These are phyloP conservation scores for Drosophila repletoides DNA, from an alignment of 1,140 invertebrate genomes.

Conservation along the genomic window DNA sequence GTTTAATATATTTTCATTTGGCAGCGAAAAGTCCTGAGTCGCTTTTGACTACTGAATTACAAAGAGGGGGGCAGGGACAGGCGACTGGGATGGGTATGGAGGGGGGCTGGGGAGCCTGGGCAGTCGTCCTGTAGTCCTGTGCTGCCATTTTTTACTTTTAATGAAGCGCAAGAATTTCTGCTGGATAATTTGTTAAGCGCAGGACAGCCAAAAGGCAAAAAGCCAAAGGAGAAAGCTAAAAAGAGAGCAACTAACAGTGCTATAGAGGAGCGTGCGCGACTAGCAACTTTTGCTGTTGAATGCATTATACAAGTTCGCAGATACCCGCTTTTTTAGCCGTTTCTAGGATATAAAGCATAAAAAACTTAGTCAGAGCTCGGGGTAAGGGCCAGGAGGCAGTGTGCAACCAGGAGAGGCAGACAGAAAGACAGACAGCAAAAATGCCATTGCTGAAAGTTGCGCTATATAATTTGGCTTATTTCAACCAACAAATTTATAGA, in stretches of 20 bases:
- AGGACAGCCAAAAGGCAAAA: constrained; percentile 68
- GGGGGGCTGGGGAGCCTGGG: constrained; percentile 11
- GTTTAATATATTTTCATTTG: constrained; percentile 80
- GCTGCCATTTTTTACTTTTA: constrained; percentile 81
- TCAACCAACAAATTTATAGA: constrained; percentile 68
- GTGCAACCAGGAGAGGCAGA: not conserved
- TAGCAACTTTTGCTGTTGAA: too few relatives aligned
- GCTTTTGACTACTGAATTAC: constrained; percentile 48
- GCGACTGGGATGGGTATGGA: not conserved
- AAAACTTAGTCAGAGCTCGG: constrained; percentile 61
- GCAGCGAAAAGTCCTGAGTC: constrained; percentile 15
- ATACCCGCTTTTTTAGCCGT: too few relatives aligned
- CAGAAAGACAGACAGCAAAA: not conserved
- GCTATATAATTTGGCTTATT: constrained; percentile 80
- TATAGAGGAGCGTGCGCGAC: too few relatives aligned
- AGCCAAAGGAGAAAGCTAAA: constrained; percentile 54
- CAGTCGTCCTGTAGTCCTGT: constrained; percentile 37
- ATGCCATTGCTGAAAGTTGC: constrained; percentile 46
- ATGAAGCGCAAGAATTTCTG: constrained; percentile 81
- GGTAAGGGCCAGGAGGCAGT: constrained; percentile 32
- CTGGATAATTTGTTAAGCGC: constrained; percentile 81
- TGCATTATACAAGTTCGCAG: too few relatives aligned
- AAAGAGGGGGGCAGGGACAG: not conserved
- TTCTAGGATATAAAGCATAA: too few relatives aligned
- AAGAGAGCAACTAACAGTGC: too few relatives aligned